Conservation (phyloP, 2,797 vertebrate genomes). For the Micromesistius poutassou region DNA sequence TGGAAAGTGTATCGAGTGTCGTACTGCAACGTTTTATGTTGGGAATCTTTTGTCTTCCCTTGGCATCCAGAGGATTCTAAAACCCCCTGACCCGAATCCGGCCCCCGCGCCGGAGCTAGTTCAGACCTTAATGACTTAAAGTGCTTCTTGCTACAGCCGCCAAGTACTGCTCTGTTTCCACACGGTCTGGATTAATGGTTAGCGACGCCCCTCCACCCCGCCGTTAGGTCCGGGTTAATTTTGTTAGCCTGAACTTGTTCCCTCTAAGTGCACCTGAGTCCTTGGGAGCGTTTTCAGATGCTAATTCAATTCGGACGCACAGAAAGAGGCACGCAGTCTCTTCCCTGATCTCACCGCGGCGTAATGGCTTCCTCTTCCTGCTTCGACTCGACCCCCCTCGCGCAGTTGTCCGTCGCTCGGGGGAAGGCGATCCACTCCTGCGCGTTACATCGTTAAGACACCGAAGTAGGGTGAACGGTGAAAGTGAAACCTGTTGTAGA, state of each 20-base stretch:
- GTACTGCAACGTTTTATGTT: background rate
- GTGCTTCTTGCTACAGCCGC: background rate
- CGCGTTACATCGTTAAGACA: no score
- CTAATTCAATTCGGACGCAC: slow-evolving; percentile 51
- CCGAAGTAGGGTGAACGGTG: no score
- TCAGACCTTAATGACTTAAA: background rate
- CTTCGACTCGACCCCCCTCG: background rate
- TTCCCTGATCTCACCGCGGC: slow-evolving; percentile 15
- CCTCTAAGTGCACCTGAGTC: slow-evolving; percentile 46
- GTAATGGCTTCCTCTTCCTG: background rate
- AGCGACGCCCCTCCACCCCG: slow-evolving; percentile 11
- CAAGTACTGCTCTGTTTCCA: background rate
- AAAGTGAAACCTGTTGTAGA: no score
- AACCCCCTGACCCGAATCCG: no score
- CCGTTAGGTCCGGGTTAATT: slow-evolving; percentile 32
- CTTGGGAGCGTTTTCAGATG: slow-evolving; percentile 39
- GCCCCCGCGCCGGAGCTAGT: background rate
- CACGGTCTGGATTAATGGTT: slow-evolving; percentile 9
- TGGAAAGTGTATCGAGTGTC: background rate
- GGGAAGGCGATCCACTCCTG: background rate
- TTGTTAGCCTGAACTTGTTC: slow-evolving; percentile 28
- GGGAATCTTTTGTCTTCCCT: background rate
- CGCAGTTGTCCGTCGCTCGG: background rate
- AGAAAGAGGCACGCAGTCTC: slow-evolving; percentile 37
- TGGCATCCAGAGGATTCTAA: no score